Evolutionary conservation across 2,888 invertebrate genomes (phyloP), one percentile per base, ranked within the genome.

Genomic region (Himalopsyche kuldschensis): DNA sequence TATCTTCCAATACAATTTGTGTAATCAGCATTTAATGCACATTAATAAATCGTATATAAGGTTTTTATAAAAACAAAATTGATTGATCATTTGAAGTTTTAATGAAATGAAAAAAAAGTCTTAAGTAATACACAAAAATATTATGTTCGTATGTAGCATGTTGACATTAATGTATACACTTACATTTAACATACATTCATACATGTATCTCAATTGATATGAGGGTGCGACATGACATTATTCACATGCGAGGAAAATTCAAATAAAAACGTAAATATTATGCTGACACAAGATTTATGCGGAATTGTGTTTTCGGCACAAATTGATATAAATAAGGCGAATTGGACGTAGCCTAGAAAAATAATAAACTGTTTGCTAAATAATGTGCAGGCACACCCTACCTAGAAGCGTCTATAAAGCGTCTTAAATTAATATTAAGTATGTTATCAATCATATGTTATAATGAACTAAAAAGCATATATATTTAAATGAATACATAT

Each of bases 351-450:
- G 11, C 69, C 69, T 69, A 27, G 27, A 69, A 69, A 63, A 69
- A 69, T 69, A 69, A 30, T 30, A 30, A 69, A 69, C 11, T 11
- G 20, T 69, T 69, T 27, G 24, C 15, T 30, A 30, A 69, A 30
- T 69, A 69, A 30, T 30, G 55, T 77, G 77, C 24, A 81, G 81
- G 77, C 76, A 55, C 81, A 77, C 81, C 55, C 81, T 69, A 11
- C 69, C 11, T 69, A 27, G 11, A 69, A 69, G 15, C 69, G 30
- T 69, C 30, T 69, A 69, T 69, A 69, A 69, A 69, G 30, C 69
- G 27, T 27, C 69, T 69, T 35, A 82, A 82, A 82, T 82, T 78
- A 82, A 82, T 78, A 82, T 82, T 82, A 82, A 82, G 78, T 82
- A 46, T 32, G 69, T 75, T 82, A 82, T 82, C 78, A 82, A 78